Evolutionary conservation across 2,888 invertebrate species (phyloP).

Genomic region (Hedychridium roseum): DNA sequence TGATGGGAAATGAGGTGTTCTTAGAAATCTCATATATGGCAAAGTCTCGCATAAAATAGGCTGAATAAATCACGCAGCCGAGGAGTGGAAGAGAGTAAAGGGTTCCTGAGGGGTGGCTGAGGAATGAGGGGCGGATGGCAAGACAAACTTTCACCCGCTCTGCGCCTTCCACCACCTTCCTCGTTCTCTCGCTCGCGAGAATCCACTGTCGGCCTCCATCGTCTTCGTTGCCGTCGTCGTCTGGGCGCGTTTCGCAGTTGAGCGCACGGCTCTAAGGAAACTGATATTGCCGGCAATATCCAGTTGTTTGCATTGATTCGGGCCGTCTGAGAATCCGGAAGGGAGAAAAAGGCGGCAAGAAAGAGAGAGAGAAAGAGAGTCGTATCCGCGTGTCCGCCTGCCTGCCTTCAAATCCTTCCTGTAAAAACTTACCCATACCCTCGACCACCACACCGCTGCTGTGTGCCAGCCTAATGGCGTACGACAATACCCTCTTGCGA

Average conservation of each 20-base stretch:
- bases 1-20: slow-evolving; percentile 53
- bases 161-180: slow-evolving; percentile 10
- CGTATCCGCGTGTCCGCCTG: slow-evolving; percentile 6
- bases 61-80: slow-evolving; percentile 55
- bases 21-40: slow-evolving; percentile 55
- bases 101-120: slow-evolving; percentile 14
- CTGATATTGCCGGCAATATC: slow-evolving; percentile 59
- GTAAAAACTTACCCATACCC: slow-evolving; percentile 15
- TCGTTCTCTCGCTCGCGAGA: slow-evolving; percentile 22
- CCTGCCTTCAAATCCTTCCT: slow-evolving; percentile 10
- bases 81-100: slow-evolving; percentile 15
- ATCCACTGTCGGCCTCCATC: slow-evolving; percentile 34
- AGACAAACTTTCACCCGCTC: slow-evolving; percentile 51
- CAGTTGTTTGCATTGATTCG: slow-evolving; percentile 60
- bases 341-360: too few species aligned
- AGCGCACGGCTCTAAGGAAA: slow-evolving; percentile 50
- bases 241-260: slow-evolving; percentile 51
- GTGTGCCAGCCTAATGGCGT: slow-evolving; percentile 4
- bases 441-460: neutral
- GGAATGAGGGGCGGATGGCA: slow-evolving; percentile 20
- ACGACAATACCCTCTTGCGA: slow-evolving; percentile 20
- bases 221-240: slow-evolving; percentile 28
- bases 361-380: neutral
- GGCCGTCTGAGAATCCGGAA: slow-evolving; percentile 50
- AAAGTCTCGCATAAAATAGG: slow-evolving; percentile 53